Evolutionary conservation across 1,140 invertebrate species (phyloP), one percentile per base, ranked within the genome.

Genomic region (Drosophila leontia): DNA sequence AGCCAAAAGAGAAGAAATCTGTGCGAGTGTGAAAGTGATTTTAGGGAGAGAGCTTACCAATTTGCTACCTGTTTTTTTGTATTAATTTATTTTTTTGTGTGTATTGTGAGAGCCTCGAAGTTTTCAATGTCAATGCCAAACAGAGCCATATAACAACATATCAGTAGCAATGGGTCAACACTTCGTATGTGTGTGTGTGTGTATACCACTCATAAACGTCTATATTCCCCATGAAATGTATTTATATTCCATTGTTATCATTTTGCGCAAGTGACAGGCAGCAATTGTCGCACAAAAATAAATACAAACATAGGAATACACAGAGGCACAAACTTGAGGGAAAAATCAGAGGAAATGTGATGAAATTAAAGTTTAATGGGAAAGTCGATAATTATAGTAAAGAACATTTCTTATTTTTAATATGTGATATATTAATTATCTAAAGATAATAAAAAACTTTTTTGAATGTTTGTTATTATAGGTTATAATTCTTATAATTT

Each of bases 121-220:
- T 65, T 83, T 83, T 83, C 78, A 86, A 86, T 84, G 82, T 84
- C 77, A 81, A 81, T 80, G 78, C 67, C 81, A 80, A 44, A 29
- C 26, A 41, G 13, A 74, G 41, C 15, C 23, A 41, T 23, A 50
- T 62, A 63, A 0, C 12, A 29, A 58, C 56, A 78, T 78, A 70
- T 82, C 79, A 82, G 48, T 17, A 50, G 65, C 57, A 72, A 50
- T 71, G 53, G 67, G 67, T 72, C 55, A 59, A 59, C 45, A 48
- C 35, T 2, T 29, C 2, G 0, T 44, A 8, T 48, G 32, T 19
- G 55, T 60, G 39, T 42, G 45, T 42, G 39, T 53, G 26, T 32
- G 17, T 41, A 48, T 12, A 48, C 6, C 42, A 77, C 74, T 67
- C 35, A 62, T 53, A 41, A 59, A 44, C 29, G 45, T 65, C 32